These are phyloP conservation scores for Struthio camelus DNA, from an alignment of 2,113 vertebrate genomes.

Conservation along the genomic window DNA sequence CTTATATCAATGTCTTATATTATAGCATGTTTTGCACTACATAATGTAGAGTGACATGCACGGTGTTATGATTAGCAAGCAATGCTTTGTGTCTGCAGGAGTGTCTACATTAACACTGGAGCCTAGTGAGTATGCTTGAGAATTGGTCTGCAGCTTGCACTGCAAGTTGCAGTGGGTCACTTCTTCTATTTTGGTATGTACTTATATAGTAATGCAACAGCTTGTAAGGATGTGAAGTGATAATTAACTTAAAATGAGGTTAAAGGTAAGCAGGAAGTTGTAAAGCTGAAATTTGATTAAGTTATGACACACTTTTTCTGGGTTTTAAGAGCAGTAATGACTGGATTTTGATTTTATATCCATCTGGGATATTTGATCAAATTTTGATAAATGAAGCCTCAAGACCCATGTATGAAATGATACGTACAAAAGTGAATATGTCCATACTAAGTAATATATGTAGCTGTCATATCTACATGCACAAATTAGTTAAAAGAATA, in stretches of 20 bases:
- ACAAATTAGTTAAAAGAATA: background rate
- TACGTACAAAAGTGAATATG: background rate
- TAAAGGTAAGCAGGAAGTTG: background rate
- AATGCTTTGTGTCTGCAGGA: background rate
- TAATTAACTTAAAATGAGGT: background rate
- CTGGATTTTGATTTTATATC: background rate
- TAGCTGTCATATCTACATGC: background rate
- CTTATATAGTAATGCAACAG: background rate
- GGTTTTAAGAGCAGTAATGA: background rate
- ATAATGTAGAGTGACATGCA: background rate
- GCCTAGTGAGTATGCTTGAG: background rate
- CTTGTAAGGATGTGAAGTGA: background rate
- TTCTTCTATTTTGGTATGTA: background rate
- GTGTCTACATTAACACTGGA: background rate
- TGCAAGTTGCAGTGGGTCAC: no score
- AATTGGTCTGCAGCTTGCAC: background rate
- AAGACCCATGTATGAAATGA: background rate
- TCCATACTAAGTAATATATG: background rate
- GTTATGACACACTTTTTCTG: background rate
- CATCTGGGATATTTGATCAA: accelerated
- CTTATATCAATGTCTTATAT: background rate
- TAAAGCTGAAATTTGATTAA: background rate
- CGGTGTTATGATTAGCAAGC: background rate
- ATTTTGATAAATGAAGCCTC: background rate
- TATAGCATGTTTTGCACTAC: background rate